Evolutionary conservation across 2,888 invertebrate species (phyloP), one percentile per base, ranked within the genome.

Genomic region (Sarcophaga caerulescens): DNA sequence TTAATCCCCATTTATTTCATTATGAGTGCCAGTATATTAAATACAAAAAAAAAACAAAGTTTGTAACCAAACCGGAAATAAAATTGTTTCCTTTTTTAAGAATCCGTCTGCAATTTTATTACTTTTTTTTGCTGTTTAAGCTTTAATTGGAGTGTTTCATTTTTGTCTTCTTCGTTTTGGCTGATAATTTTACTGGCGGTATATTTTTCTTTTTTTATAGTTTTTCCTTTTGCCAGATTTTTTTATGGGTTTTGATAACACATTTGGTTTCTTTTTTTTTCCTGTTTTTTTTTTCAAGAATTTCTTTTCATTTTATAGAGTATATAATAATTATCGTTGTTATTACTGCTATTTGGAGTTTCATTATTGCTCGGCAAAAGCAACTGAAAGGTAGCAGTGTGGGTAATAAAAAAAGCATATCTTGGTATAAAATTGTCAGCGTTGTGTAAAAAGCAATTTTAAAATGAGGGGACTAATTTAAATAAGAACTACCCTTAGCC

Each of bases 1-100:
- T 75, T 75, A 75, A 63, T 75, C 11, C 44, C 68, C 60, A 81
- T 81, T 81, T 17, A 62, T 73, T 73, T 66, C 17, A n/a, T 66
- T 45, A n/a, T 44, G 60, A 74, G 65, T 57, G 44, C n/a, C 19
- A 44, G 21, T 11, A 63, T 14, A 47, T 23, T 14, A 21, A 11
- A 21, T 19, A 69, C 19, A 52, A 21, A 10, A 21, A 68, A 14
- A 12, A 45, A 68, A 23, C 52, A 69, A 23, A 10, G 14, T 19
- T 44, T 17, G 12, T 17, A 23, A 68, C 44, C 59, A 23, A 68
- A 59, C 59, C 23, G 76, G 68, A 59, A 68, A n/a, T n/a, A n/a
- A 52, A 14, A 14, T 52, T 52, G 52, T 21, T 68, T 77, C 68
- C 59, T 57, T 44, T 14, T 19, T 66, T 44, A 60, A n/a, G 19